These are phyloP conservation scores for Halictus rubicundus DNA, from an alignment of 1,140 invertebrate genomes.

Conservation along the genomic window DNA sequence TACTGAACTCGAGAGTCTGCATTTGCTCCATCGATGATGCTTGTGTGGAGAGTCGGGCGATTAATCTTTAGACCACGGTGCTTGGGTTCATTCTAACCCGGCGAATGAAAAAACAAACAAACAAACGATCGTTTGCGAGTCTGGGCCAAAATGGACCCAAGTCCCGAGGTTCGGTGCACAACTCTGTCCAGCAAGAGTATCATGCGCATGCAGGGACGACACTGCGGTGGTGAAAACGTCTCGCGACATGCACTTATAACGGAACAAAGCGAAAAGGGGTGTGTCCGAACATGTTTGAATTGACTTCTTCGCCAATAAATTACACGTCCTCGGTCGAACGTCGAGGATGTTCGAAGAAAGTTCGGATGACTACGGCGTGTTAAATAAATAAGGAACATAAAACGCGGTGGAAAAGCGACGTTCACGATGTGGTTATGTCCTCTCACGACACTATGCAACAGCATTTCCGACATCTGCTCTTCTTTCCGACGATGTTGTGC, in stretches of 20 bases:
- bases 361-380: conserved; percentile 4
- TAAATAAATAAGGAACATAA: conserved; percentile 54
- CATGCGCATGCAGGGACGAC: conserved; percentile 54
- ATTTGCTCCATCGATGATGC: too few relatives aligned
- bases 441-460: conserved; percentile 74
- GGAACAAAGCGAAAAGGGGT: conserved; percentile 11
- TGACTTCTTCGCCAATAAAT: too few relatives aligned
- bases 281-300: neutral
- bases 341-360: too few relatives aligned
- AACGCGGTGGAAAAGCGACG: conserved; percentile 11
- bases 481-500: conserved; percentile 65
- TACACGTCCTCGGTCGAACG: too few relatives aligned
- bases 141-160: neutral
- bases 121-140: conserved; percentile 34
- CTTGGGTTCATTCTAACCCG: too few relatives aligned
- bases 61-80: too few relatives aligned
- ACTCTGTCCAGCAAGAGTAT: conserved; percentile 22
- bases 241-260: conserved; percentile 42
- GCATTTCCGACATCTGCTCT: conserved; percentile 69
- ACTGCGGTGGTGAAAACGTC: conserved; percentile 26
- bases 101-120: neutral
- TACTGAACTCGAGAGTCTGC: too few relatives aligned
- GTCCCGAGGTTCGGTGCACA: conserved; percentile 10
- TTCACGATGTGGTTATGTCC: neutral
- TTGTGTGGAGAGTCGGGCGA: too few relatives aligned